Evolutionary conservation across 2,888 invertebrate species (phyloP).

Genomic region (Lepetodrilus schrolli): DNA sequence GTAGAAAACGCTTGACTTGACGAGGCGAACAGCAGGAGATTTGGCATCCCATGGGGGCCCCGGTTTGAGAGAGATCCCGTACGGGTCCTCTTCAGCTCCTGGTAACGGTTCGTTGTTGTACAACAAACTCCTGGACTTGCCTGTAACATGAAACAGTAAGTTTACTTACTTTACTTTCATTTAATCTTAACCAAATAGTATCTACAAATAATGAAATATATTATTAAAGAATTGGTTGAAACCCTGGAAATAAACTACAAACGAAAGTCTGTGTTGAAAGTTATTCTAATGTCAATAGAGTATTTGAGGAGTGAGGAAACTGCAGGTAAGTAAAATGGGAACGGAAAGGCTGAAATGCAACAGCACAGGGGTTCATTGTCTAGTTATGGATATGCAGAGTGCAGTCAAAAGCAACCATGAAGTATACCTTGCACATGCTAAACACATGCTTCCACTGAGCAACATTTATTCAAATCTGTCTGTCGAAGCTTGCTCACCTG

Average conservation of each 20-base stretch:
- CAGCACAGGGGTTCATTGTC: too few species aligned
- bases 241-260: too few species aligned
- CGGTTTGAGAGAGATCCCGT: conserved; percentile 58
- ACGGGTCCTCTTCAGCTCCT: conserved; percentile 57
- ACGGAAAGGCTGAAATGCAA: too few species aligned
- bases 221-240: too few species aligned
- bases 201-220: too few species aligned
- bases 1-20: too few species aligned
- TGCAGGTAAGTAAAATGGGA: too few species aligned
- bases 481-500: conserved; percentile 42
- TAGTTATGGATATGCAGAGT: background rate
- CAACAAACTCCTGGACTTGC: conserved; percentile 63
- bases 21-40: conserved; percentile 43
- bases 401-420: background rate
- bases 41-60: conserved; percentile 59
- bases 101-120: conserved; percentile 45
- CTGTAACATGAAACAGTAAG: conserved; percentile 32
- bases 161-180: too few species aligned
- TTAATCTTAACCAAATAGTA: too few species aligned
- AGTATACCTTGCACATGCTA: background rate
- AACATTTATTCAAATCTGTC: background rate
- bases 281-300: too few species aligned
- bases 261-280: too few species aligned
- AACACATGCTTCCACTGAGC: background rate
- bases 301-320: too few species aligned